Conservation (phyloP, 2,797 vertebrate species). For the Serranus cabrilla region DNA sequence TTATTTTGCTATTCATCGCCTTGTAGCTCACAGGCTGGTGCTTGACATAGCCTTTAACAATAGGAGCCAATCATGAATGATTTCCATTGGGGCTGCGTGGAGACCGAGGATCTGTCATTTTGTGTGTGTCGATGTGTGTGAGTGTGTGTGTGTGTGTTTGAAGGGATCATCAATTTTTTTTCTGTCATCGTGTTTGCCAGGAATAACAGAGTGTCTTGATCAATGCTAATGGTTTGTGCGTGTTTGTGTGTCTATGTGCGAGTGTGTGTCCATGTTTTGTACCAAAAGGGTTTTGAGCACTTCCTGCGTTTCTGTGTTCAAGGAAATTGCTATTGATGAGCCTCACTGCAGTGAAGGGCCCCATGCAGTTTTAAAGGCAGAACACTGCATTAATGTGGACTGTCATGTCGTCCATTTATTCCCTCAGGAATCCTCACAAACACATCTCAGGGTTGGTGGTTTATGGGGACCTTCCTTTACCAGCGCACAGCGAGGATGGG, state of each 20-base stretch:
- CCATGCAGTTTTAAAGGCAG: slow-evolving; percentile 37
- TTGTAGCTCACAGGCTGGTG: slow-evolving; percentile 42
- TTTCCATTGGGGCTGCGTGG: slow-evolving; percentile 43
- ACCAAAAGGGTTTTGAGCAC: slow-evolving; percentile 27
- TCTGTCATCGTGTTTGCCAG: slow-evolving; percentile 47
- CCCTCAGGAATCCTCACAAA: background rate
- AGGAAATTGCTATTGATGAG: slow-evolving; percentile 72
- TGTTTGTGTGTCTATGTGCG: background rate
- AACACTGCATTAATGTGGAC: slow-evolving; percentile 35
- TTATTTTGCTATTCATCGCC: slow-evolving; percentile 53
- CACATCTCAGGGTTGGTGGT: background rate
- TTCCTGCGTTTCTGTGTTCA: slow-evolving; percentile 53
- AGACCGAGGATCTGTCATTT: slow-evolving; percentile 38
- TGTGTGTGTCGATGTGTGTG: slow-evolving; percentile 3
- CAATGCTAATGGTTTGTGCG: slow-evolving; percentile 56
- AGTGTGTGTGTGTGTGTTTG: slow-evolving; percentile 9
- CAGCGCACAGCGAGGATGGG: background rate
- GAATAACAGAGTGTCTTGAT: slow-evolving; percentile 53
- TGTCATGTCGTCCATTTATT: slow-evolving; percentile 39
- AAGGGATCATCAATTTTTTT: slow-evolving; percentile 36
- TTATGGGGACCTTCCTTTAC: background rate
- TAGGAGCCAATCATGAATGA: slow-evolving; percentile 58
- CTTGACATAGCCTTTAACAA: slow-evolving; percentile 58
- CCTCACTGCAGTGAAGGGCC: slow-evolving; percentile 17
- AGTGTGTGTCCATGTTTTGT: background rate